Base-by-base conservation (phyloP, 1,140 invertebrate species). In the Papilio machaon region DNA sequence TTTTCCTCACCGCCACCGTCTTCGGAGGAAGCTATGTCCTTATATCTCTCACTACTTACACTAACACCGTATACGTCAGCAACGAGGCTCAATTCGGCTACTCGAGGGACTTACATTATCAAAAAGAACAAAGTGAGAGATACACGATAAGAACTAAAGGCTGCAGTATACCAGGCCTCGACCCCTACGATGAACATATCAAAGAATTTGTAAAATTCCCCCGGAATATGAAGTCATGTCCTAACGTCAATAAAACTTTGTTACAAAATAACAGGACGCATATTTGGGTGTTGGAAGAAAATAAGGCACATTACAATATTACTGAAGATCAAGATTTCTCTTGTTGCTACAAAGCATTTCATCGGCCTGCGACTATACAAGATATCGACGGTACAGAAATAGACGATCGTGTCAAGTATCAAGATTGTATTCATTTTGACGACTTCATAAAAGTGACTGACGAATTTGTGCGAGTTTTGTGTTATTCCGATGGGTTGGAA, bases 111-210 rank as follows among this genome's bases (percentile, higher is more conserved):
- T 67, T 67, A 2, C 64, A 67, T 30, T 58, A 64, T 64, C 58
- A 67, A 30, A 47, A 19, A 13, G 35, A 67, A 23, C 35, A 9
- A 60, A 30, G 82, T 43, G 87, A 90, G 73, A 86, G 88, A 30
- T 95, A 92, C 67, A 95, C 95, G 58, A 96, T 98, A 23, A 95
- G 96, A 81, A 97, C 96, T 1, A 91, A 95, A n/a, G 97, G 97
- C 43, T 98, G 98, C 88, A 95, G 95, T 15, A 97, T 98, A 86
- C 97, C 97, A 1, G 95, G 96, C 46, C 95, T 98, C 81, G 95
- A 97, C 84, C 96, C 97, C 0, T 96, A 96, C 49, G 97, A 98
- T 83, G 85, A 89, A 73, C 95, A 91, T 60, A 91, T 89, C 49
- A 85, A 85, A 81, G 23, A 84, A 79, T 90, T 85, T 64, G 82